These are phyloP conservation scores for Drosophila biarmipes DNA, from an alignment of 1,140 invertebrate species.

Conservation along the genomic window DNA sequence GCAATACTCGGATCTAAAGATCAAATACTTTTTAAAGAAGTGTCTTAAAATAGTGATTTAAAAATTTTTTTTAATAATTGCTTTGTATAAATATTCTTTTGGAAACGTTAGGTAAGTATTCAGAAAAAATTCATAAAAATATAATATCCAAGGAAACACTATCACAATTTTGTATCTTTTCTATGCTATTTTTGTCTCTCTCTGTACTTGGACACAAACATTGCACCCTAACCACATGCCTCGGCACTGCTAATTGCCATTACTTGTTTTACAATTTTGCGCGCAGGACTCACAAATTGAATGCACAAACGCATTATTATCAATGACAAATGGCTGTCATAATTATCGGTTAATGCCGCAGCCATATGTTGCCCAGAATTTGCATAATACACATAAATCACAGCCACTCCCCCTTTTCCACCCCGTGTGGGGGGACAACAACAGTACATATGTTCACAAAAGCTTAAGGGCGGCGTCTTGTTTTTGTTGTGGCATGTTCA, in stretches of 20 bases:
- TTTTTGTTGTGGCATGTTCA: slow-evolving; percentile 26
- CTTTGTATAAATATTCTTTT: too few relatives aligned
- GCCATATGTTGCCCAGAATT: slow-evolving; percentile 70
- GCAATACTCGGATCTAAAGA: too few relatives aligned
- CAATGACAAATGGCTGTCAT: slow-evolving; percentile 74
- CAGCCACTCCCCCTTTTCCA: neutral
- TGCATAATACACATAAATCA: slow-evolving; percentile 53
- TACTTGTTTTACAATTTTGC: slow-evolving; percentile 49
- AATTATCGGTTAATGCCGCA: slow-evolving; percentile 77
- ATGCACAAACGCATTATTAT: slow-evolving; percentile 59
- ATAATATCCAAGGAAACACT: too few relatives aligned
- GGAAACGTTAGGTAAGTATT: too few relatives aligned
- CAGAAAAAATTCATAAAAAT: too few relatives aligned
- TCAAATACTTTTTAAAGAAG: too few relatives aligned
- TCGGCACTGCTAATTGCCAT: slow-evolving; percentile 59
- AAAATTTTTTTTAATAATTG: too few relatives aligned
- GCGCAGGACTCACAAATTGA: slow-evolving; percentile 50
- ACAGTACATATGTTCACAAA: slow-evolving; percentile 49
- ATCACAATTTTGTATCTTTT: neutral
- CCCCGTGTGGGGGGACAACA: slow-evolving; percentile 4
- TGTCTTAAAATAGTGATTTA: too few relatives aligned
- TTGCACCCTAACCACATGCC: neutral
- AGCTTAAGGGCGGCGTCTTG: slow-evolving; percentile 31
- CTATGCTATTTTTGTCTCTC: neutral
- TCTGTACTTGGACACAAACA: neutral